phyloP scores from a whole-genome alignment of 2,113 vertebrate genomes.

The Alligator mississippiensis region DNA sequence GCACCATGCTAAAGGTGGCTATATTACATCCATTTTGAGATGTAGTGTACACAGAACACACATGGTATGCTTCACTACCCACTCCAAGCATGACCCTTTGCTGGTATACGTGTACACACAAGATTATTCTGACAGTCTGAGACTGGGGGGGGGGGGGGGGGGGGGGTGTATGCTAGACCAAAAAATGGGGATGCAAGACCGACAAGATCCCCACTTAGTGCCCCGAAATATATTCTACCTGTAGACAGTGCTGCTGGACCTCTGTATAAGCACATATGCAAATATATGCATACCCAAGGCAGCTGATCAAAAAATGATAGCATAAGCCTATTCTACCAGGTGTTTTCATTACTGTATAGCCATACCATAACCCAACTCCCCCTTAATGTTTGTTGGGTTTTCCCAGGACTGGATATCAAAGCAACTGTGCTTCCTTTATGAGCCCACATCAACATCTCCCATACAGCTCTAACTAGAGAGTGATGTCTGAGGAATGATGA shows the following conservation, averaged over 20 bases:
- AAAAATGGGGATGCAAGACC: not conserved
- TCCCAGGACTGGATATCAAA: not conserved
- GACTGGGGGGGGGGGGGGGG: not conserved
- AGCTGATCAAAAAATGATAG: not conserved
- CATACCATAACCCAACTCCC: not conserved
- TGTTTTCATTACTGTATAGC: not conserved
- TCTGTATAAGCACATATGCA: not conserved
- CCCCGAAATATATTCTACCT: not conserved
- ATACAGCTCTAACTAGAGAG: not conserved
- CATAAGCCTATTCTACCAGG: not conserved
- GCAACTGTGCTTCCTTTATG: not conserved
- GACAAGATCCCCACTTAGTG: not conserved
- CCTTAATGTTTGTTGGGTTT: not conserved
- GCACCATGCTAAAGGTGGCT: too few species aligned
- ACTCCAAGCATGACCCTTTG: too few species aligned
- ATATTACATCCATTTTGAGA: too few species aligned
- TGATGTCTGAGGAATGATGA: too few species aligned
- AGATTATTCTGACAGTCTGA: not conserved
- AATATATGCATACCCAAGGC: not conserved
- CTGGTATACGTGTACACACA: too few species aligned
- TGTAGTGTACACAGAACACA: too few species aligned
- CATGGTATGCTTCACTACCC: too few species aligned
- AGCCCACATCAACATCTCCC: not conserved
- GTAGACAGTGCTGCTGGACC: not conserved
- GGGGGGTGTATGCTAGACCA: too few species aligned